Conservation (phyloP, 1,140 invertebrate genomes). For the Augochlora pura region DNA sequence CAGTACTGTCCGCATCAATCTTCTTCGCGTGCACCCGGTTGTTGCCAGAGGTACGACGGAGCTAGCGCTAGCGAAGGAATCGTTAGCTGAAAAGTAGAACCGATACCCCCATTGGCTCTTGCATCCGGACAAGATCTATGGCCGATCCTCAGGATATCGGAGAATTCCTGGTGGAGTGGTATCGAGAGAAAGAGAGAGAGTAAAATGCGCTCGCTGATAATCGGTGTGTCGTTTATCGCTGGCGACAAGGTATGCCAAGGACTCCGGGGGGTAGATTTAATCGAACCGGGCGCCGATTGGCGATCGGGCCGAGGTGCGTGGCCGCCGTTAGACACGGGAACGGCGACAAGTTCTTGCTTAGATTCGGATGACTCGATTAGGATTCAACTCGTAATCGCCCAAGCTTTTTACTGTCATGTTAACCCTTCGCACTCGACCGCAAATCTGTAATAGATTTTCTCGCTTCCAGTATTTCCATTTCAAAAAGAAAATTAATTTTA, state of each 20-base stretch:
- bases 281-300: constrained; percentile 21
- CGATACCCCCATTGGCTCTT: not conserved
- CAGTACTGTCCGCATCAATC: constrained; percentile 50
- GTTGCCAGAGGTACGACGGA: constrained; percentile 35
- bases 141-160: constrained; percentile 15
- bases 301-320: not conserved
- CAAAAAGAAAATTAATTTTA: no score
- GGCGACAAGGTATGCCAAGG: constrained; percentile 38
- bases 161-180: constrained; percentile 17
- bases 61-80: constrained; percentile 31
- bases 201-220: constrained; percentile 34
- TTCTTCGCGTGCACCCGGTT: constrained; percentile 23
- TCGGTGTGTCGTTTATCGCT: constrained; percentile 28
- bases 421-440: no score
- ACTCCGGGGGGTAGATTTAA: constrained; percentile 32
- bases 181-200: constrained; percentile 24
- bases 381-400: not conserved
- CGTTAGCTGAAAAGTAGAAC: constrained; percentile 44
- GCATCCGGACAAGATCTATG: constrained; percentile 8
- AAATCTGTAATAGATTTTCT: no score
- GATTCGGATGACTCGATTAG: not conserved
- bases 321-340: not conserved
- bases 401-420: no score
- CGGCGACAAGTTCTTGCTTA: not conserved
- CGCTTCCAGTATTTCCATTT: no score